Conservation (phyloP, 2,888 invertebrate species). For the Chloroclystis v-ata region DNA sequence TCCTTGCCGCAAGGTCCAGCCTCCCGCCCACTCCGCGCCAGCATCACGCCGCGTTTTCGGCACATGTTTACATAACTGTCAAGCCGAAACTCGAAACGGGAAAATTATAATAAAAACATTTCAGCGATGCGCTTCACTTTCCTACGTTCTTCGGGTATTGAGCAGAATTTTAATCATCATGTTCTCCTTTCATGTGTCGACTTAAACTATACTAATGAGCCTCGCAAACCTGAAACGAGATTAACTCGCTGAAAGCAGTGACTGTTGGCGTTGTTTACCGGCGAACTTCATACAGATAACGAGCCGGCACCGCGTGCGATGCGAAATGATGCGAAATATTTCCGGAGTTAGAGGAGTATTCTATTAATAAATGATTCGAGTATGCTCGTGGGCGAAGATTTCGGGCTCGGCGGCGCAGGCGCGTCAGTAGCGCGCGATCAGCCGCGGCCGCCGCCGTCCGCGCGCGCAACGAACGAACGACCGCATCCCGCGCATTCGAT, state of each 20-base stretch:
- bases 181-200: not conserved
- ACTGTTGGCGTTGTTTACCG: conserved; percentile 15
- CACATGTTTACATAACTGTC: conserved; percentile 7
- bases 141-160: not conserved
- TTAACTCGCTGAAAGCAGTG: not conserved
- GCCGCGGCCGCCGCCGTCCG: conserved; percentile 76
- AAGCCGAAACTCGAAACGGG: not conserved
- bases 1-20: conserved; percentile 73
- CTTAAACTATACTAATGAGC: not conserved
- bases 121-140: not conserved
- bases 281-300: conserved; percentile 52
- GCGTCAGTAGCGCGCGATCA: conserved; percentile 73
- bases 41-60: conserved; percentile 20
- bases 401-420: conserved; percentile 61
- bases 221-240: not conserved
- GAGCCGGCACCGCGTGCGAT: conserved; percentile 58
- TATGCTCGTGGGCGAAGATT: conserved; percentile 74
- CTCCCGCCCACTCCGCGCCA: conserved; percentile 53
- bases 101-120: not conserved
- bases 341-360: conserved; percentile 77
- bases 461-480: conserved; percentile 78
- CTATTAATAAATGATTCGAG: conserved; percentile 75
- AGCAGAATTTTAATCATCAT: not conserved
- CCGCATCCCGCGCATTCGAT: conserved; percentile 72
- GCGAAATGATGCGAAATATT: conserved; percentile 78